Percentiles rank a stretch among this genome's conserved stretches.
These are phyloP conservation scores for Hippasteria phrygiana DNA, from an alignment of 53 echinoderm and acorn worm genomes.

Conservation along the genomic window DNA sequence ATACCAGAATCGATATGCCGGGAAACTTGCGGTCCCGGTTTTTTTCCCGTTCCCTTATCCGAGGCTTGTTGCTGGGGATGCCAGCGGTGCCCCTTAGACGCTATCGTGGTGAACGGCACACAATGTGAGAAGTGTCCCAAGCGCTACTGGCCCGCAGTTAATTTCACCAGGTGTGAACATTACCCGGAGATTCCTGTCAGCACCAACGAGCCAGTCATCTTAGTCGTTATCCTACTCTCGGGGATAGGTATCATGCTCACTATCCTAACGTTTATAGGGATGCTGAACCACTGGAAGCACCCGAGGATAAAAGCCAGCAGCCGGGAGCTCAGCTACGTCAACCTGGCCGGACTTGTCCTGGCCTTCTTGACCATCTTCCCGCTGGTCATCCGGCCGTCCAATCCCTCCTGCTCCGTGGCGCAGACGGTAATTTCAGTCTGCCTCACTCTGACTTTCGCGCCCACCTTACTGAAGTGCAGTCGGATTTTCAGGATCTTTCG, in stretches of 20 bases:
- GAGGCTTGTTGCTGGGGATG: slow-evolving; percentile 92
- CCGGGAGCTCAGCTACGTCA: slow-evolving; percentile 72
- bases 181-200: slow-evolving; percentile 68
- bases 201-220: slow-evolving; percentile 67
- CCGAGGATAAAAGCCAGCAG: slow-evolving; percentile 70
- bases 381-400: slow-evolving; percentile 45
- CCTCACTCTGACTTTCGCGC: slow-evolving; percentile 70
- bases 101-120: slow-evolving; percentile 68
- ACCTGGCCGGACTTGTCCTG: slow-evolving; percentile 58
- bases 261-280: slow-evolving; percentile 45
- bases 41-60: slow-evolving; percentile 55
- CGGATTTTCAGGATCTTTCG: slow-evolving; percentile 71
- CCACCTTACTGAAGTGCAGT: slow-evolving; percentile 64
- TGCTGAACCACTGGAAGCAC: slow-evolving; percentile 67
- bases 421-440: slow-evolving; percentile 61
- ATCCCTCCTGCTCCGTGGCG: slow-evolving; percentile 43
- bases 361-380: slow-evolving; percentile 59
- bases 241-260: slow-evolving; percentile 68
- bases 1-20: slow-evolving; percentile 80
- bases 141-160: slow-evolving; percentile 72
- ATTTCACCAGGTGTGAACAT: slow-evolving; percentile 70
- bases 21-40: slow-evolving; percentile 69
- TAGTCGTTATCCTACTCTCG: slow-evolving; percentile 64
- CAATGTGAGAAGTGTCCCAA: slow-evolving; percentile 69
- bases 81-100: slow-evolving; percentile 65